Evolutionary conservation across 2,797 vertebrate species (phyloP).

Genomic region (Triplophysa yarkandensis): DNA sequence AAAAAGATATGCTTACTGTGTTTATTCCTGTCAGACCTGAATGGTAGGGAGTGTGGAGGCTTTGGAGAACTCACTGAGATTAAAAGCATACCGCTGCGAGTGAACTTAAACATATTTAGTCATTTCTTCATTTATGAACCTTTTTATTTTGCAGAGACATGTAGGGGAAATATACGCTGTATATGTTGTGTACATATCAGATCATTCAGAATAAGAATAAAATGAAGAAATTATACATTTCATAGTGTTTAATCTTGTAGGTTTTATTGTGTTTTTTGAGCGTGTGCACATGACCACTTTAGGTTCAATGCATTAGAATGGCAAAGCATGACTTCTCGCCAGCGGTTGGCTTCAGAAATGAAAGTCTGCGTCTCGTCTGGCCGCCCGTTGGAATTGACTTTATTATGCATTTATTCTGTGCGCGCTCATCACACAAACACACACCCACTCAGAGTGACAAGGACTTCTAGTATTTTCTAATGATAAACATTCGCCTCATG

Average conservation of each 20-base stretch:
- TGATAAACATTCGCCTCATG: constrained; percentile 35
- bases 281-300: constrained; percentile 20
- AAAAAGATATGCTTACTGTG: constrained; percentile 49
- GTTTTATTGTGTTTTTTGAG: background rate
- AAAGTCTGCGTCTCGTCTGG: constrained; percentile 41
- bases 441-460: constrained; percentile 33
- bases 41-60: background rate
- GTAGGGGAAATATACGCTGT: background rate
- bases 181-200: background rate
- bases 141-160: background rate
- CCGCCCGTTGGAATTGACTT: constrained; percentile 42
- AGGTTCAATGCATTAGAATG: constrained; percentile 42
- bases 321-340: constrained; percentile 30
- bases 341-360: constrained; percentile 48
- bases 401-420: constrained; percentile 51
- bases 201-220: background rate
- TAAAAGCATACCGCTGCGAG: constrained; percentile 27
- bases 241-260: background rate
- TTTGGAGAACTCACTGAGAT: background rate
- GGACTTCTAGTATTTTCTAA: constrained; percentile 42
- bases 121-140: background rate
- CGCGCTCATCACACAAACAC: constrained; percentile 21
- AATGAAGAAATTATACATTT: background rate
- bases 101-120: constrained; percentile 42
- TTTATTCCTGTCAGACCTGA: constrained; percentile 49